Evolutionary conservation across 2,797 vertebrate genomes (phyloP).

Genomic region (Diceros bicornis): DNA sequence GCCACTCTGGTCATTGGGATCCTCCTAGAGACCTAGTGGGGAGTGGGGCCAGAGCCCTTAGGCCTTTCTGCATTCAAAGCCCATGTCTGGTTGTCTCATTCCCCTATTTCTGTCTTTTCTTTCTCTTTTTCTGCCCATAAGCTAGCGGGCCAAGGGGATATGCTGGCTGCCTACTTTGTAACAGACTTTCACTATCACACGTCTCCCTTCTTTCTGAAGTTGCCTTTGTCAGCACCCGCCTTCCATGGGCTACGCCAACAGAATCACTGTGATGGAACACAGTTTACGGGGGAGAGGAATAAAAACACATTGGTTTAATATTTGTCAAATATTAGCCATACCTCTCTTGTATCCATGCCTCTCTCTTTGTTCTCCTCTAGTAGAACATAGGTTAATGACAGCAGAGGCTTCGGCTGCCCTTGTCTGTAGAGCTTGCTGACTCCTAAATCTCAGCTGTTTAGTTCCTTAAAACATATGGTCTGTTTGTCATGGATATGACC

Average conservation of each 20-base stretch:
- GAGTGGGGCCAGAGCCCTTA: not conserved
- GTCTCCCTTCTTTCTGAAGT: not conserved
- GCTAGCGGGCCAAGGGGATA: not conserved
- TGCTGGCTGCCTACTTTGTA: not conserved
- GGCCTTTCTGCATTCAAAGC: not conserved
- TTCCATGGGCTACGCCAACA: not conserved
- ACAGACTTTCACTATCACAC: not conserved
- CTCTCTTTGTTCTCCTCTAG: not conserved
- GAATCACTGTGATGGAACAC: not conserved
- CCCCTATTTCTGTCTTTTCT: not conserved
- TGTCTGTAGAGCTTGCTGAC: not conserved
- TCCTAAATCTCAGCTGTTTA: slow-evolving; percentile 40
- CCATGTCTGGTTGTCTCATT: not conserved
- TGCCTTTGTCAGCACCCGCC: not conserved
- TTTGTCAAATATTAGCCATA: not conserved
- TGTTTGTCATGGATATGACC: slow-evolving; percentile 40
- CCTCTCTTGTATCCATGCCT: not conserved
- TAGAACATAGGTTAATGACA: not conserved
- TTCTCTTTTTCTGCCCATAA: not conserved
- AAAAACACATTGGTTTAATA: not conserved
- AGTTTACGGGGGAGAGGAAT: not conserved
- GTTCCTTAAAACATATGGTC: slow-evolving; percentile 20
- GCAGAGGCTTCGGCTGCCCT: not conserved
- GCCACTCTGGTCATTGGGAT: not conserved
- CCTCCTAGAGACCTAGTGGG: not conserved